A percentile compares a stretch with the other conserved stretches of the same genome.
These are phyloP conservation scores for Ceyx erithaca DNA, from an alignment of 2,797 vertebrate species.

Conservation along the genomic window DNA sequence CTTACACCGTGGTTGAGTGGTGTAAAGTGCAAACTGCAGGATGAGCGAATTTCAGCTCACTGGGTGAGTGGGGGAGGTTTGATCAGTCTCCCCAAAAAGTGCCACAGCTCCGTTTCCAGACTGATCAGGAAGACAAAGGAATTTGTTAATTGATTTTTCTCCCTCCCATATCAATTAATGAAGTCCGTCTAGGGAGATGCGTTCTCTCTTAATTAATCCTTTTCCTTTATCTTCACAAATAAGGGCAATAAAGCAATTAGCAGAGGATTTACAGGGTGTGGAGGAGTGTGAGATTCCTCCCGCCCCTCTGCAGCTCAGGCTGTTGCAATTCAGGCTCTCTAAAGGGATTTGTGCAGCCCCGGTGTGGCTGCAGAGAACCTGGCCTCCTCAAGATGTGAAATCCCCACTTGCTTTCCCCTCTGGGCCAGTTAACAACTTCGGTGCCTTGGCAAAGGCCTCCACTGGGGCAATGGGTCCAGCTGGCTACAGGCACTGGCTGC, in stretches of 20 bases:
- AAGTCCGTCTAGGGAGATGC: constrained; percentile 30
- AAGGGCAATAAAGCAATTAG: constrained; percentile 68
- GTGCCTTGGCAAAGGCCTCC: background rate
- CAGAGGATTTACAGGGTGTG: constrained; percentile 66
- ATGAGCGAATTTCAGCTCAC: background rate
- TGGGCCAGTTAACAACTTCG: constrained; percentile 3
- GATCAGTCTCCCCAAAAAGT: background rate
- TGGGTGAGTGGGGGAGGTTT: accelerated
- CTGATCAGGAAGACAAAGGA: constrained; percentile 34
- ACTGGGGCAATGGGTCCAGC: background rate
- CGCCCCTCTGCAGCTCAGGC: constrained; percentile 28
- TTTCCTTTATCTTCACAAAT: constrained; percentile 63
- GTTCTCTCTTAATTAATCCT: constrained; percentile 51
- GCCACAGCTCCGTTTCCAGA: constrained; percentile 5
- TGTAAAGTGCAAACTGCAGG: background rate
- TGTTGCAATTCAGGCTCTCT: constrained; percentile 24
- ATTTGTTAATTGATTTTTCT: constrained; percentile 65
- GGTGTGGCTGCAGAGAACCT: background rate
- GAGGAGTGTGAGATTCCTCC: constrained; percentile 32
- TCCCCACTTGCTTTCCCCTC: background rate
- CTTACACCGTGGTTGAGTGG: background rate
- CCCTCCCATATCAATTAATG: constrained; percentile 47
- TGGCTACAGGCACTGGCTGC: background rate
- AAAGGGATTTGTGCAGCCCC: background rate
- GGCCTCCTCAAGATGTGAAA: background rate